Conservation (phyloP, 2,113 vertebrate genomes). For the Papio anubis region DNA sequence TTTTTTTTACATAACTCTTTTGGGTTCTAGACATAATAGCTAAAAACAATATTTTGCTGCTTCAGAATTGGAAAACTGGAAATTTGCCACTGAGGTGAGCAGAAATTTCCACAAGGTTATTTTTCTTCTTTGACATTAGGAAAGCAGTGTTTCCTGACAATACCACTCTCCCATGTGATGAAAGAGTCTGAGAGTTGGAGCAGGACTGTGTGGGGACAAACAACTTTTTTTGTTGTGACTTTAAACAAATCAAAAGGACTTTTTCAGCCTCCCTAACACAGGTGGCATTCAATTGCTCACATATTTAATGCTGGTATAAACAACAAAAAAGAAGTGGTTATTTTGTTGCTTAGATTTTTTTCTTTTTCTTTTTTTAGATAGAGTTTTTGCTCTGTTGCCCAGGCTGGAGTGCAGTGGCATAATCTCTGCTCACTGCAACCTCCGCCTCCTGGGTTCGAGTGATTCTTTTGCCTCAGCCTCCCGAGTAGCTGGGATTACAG, state of each 20-base stretch:
- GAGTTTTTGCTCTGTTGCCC: too few relatives aligned
- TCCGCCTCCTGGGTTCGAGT: too few relatives aligned
- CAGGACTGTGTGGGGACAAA: neutral
- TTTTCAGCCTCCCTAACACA: neutral
- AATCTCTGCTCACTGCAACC: too few relatives aligned
- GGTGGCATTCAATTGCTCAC: neutral
- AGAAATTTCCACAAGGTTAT: slow-evolving; percentile 46
- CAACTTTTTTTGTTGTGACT: slow-evolving; percentile 40
- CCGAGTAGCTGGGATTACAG: too few relatives aligned
- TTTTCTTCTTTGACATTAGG: neutral
- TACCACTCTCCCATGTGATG: neutral
- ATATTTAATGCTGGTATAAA: neutral
- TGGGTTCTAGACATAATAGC: neutral
- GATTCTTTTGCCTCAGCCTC: too few relatives aligned
- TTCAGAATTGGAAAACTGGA: slow-evolving; percentile 37
- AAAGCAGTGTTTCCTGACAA: slow-evolving; percentile 52
- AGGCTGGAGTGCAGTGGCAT: too few relatives aligned
- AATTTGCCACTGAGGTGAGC: slow-evolving; percentile 21
- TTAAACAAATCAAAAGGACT: neutral
- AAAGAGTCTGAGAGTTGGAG: neutral
- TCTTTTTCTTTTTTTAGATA: too few relatives aligned
- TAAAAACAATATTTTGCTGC: slow-evolving; percentile 25
- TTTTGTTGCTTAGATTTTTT: neutral
- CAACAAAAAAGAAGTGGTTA: neutral
- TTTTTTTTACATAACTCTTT: neutral